Base-by-base conservation (phyloP, 2,113 vertebrate species). In the Melanotaenia duboulayi region DNA sequence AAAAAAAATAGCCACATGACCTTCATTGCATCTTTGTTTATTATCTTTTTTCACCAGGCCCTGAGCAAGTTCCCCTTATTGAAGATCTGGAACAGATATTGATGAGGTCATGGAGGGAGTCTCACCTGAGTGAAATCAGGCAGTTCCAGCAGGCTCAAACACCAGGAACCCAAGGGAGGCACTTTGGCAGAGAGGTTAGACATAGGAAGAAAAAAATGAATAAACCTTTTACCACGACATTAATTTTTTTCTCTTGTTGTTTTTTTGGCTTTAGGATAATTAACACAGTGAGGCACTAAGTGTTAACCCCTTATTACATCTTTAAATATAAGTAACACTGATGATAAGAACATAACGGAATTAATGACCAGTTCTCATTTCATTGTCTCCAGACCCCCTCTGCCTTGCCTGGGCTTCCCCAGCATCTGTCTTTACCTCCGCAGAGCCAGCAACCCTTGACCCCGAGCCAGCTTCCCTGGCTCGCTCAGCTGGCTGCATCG, bases 41-140 rank as follows among this genome's bases (percentile, higher is more conserved):
- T 46, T 11, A 13, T 5, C 2, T 73, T 3, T 50, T 8, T 51
- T 68, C 35, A 37, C 68, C 57, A 99, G 97, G 95, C 11, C 93
- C 97, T 0, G 96, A 98, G 87, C 97, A 99, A 90, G 95, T 97
- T 20, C 98, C 97, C 7, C 87, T 97, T 80, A 96, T 99, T 80
- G 96, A 99, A 78, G 98, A 99, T 81, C 86, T 99, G 92, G 98
- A 98, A 84, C 97, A 97, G 83, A 98, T 99, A 83, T 96, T 99
- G 86, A 97, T 97, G 95, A 95, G 96, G 60, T 98, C 96, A 0
- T 99, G 98, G 98, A 93, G 96, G 0, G 97, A 99, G 57, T 96
- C 96, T 0, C 97, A 99, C 85, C 94, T 98, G 46, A 95, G 95
- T 0, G 97, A 98, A 86, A 96, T 96, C 76, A 94, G 96, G 8